Base-by-base conservation (phyloP, 2,888 invertebrate genomes). In the Ochropacha duplaris region DNA sequence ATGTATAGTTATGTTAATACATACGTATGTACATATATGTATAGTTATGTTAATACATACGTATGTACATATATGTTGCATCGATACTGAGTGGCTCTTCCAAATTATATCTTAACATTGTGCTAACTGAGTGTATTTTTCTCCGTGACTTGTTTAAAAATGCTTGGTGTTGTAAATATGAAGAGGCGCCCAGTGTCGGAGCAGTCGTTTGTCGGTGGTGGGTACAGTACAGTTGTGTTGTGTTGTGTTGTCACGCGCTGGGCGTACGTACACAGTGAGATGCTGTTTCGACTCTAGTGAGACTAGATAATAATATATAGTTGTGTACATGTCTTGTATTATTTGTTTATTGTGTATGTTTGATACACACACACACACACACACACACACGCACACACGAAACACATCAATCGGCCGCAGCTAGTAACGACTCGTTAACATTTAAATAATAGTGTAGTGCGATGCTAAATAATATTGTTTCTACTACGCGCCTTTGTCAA, bases 201-300 rank as follows among this genome's bases (percentile, higher is more conserved):
- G 4, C 8, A 8, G 2, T n/a, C 5, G 44, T 16, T 19, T 12
- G 39, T 51, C 22, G 22, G 49, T 54, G 24, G 26, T 14, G 51
- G 50, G 49, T 54, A 36, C 57, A 50, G 14, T 50, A 54, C 31
- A 24, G 11, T 31, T 28, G 31, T 12, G 5, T 11, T 31, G 12
- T 31, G 12, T 11, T 31, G 31, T 31, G 12, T 11, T 31, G 31
- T 31, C 28, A 52, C 61, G 66, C 69, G 66, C 67, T 61, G 68
- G 72, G 59, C 77, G 76, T 62, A 72, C 77, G 76, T 62, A 72
- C 78, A 70, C 79, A 77, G 81, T 71, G 65, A 76, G 80, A 66
- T 72, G 79, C 77, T 76, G 81, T 79, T 71, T 75, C 76, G 79
- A 71, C 74, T 78, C 75, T 72, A 81, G 83, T 83, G 83, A 82